Base-by-base conservation (phyloP, 2,113 vertebrate genomes). In the Pterocles burchelli region DNA sequence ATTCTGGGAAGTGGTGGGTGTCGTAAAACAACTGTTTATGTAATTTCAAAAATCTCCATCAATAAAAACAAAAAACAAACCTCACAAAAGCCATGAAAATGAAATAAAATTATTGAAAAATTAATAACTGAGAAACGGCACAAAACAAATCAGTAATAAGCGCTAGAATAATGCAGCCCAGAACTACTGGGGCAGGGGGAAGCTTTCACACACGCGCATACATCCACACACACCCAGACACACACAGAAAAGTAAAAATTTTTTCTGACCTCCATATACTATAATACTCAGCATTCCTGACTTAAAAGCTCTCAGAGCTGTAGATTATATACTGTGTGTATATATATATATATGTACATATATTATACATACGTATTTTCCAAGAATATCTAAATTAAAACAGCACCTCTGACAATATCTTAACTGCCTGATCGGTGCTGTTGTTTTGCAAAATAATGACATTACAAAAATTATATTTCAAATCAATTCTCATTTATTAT, bases 251-350 rank as follows among this genome's bases (percentile, higher is more conserved):
- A 97, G 97, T 98, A 97, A 97, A 97, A 97, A 97, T 96, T 97
- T 97, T 77, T 97, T 97, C 97, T 97, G 98, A 98, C 95, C 97
- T 98, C 97, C 97, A 97, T 97, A 98, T 95, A 98, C 97, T 98
- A 97, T 98, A 98, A 98, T 98, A 98, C 97, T 98, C 97, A 95
- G 98, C 98, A 98, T 98, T 98, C 98, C 98, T 98, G 98, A 98
- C 98, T 97, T 97, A 97, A 96, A 95, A 98, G 98, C 98, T 98
- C 98, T 98, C 97, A 98, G 98, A 98, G 98, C 96, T 97, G 97
- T 98, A 98, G 98, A 98, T 98, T 98, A 98, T 98, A 98, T 98
- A 98, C 97, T 98, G 98, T 98, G 97, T 97, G 95, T 97, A 97
- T 98, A 97, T 98, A 98, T 98, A 87, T 97, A 98, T 98, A 98